These are phyloP conservation scores for Brachylomia viminalis DNA, from an alignment of 2,888 invertebrate species.

Conservation along the genomic window DNA sequence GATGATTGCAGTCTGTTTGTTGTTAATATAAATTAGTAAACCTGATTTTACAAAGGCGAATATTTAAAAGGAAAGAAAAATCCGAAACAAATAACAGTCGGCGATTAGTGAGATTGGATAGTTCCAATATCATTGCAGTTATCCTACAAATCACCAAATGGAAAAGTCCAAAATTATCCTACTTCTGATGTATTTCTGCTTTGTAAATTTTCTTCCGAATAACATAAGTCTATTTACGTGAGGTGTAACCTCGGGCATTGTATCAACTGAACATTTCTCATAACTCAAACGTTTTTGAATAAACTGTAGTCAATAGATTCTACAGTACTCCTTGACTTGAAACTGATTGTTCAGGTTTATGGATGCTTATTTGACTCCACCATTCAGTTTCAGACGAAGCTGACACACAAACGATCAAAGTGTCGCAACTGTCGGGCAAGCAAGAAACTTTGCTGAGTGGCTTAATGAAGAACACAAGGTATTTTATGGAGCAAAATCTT, in stretches of 20 bases:
- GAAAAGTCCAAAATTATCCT: no score
- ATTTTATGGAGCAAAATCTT: slow-evolving; percentile 3
- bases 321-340: not conserved
- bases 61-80: no score
- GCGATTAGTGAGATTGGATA: not conserved
- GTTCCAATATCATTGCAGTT: not conserved
- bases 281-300: not conserved
- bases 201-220: not conserved
- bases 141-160: no score
- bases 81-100: not conserved
- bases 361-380: not conserved
- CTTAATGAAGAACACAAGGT: slow-evolving; percentile 91
- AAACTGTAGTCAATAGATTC: not conserved
- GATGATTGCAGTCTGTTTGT: not conserved
- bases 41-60: no score
- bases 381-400: slow-evolving; percentile 79
- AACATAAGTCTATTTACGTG: no score
- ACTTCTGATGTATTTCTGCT: not conserved
- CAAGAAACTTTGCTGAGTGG: slow-evolving; percentile 85
- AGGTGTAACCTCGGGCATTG: no score
- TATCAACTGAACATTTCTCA: not conserved
- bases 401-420: slow-evolving; percentile 83
- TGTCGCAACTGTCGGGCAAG: slow-evolving; percentile 81
- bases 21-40: not conserved
- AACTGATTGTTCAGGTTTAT: not conserved